phyloP scores from a whole-genome alignment of 53 echinoderm and acorn worm genomes.

The Glandiceps talaboti region DNA sequence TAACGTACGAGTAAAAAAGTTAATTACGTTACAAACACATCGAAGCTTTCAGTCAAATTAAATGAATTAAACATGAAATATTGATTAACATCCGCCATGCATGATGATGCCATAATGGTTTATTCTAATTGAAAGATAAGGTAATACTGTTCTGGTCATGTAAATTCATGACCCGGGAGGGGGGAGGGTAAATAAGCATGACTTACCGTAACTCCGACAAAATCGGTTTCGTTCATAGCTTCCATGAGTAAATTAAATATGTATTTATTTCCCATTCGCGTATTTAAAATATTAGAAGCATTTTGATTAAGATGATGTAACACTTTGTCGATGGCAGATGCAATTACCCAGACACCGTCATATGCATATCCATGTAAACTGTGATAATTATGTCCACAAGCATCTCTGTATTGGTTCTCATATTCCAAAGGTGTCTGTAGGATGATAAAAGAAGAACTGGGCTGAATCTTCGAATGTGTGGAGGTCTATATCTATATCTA shows the following conservation, averaged over 20 bases:
- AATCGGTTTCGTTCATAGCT: slow-evolving; percentile 95
- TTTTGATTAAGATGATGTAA: slow-evolving; percentile 31
- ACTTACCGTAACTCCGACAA: slow-evolving; percentile 72
- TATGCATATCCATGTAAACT: slow-evolving; percentile 91
- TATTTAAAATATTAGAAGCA: slow-evolving; percentile 26
- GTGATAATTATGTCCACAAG: slow-evolving; percentile 34
- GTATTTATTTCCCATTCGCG: slow-evolving; percentile 49
- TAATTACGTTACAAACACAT: too few species aligned
- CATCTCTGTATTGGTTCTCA: slow-evolving; percentile 35
- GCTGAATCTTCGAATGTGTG: too few species aligned
- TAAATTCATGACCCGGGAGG: too few species aligned
- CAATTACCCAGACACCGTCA: slow-evolving; percentile 98
- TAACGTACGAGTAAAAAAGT: too few species aligned
- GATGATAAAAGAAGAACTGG: too few species aligned
- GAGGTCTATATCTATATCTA: too few species aligned
- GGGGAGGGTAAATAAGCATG: background rate
- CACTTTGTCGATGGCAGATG: slow-evolving; percentile 63
- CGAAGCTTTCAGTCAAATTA: too few species aligned
- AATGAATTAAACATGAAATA: too few species aligned
- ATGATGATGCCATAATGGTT: too few species aligned
- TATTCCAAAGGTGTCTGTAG: slow-evolving; percentile 65
- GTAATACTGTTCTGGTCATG: too few species aligned
- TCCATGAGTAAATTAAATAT: slow-evolving; percentile 51
- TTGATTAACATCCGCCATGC: too few species aligned
- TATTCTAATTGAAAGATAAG: too few species aligned